Conservation (phyloP, 1,140 invertebrate genomes). For the Drosophila serrata region DNA sequence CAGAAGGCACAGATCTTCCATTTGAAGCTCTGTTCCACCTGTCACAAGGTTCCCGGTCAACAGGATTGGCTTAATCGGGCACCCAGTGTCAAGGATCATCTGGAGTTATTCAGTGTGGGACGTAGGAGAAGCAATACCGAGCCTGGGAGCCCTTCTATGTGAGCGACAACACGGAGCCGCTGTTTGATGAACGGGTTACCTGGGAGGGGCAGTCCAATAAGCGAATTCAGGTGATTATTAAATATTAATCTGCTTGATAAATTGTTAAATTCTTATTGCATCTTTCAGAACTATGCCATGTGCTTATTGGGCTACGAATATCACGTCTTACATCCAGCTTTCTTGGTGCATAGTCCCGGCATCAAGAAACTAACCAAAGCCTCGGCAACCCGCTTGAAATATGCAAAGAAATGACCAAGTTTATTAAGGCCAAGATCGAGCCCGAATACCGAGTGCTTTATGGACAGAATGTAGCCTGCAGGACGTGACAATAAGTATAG, state of each 20-base stretch:
- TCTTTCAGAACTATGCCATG: constrained; percentile 80
- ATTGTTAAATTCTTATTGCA: too few relatives aligned
- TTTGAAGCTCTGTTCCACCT: constrained; percentile 93
- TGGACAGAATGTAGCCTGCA: constrained; percentile 57
- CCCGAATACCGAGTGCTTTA: constrained; percentile 75
- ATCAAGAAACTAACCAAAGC: constrained; percentile 58
- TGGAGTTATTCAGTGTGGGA: constrained; percentile 92
- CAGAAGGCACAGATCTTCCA: constrained; percentile 94
- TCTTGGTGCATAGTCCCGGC: constrained; percentile 83
- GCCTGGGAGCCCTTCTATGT: constrained; percentile 97
- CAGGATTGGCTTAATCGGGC: constrained; percentile 91
- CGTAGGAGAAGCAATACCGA: constrained; percentile 90
- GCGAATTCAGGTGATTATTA: constrained; percentile 93
- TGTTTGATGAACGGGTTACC: constrained; percentile 94
- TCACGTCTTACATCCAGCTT: constrained; percentile 80
- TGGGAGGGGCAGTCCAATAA: constrained; percentile 96
- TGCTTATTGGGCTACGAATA: constrained; percentile 84
- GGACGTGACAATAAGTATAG: constrained; percentile 38
- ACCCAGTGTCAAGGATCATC: constrained; percentile 86
- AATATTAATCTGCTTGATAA: not conserved
- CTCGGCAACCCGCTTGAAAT: constrained; percentile 22
- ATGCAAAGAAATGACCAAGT: constrained; percentile 65
- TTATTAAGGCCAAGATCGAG: constrained; percentile 71
- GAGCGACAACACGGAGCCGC: constrained; percentile 93
- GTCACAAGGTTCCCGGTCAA: constrained; percentile 93